phyloP scores from a whole-genome alignment of 2,113 vertebrate species.

The Strix uralensis region DNA sequence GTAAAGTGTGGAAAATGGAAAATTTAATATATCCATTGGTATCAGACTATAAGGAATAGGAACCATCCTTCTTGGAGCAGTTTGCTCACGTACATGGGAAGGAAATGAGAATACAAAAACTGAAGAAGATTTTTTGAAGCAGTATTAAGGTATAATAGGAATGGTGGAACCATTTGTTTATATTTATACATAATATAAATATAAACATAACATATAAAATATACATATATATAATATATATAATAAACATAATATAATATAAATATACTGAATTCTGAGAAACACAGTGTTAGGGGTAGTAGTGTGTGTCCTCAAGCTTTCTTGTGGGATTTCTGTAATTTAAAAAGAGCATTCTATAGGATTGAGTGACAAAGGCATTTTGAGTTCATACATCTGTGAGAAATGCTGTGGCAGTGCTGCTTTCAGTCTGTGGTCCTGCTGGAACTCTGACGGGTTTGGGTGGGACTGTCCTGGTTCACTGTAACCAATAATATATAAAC shows the following conservation, averaged over 20 bases:
- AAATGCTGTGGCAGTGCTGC: background rate
- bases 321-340: background rate
- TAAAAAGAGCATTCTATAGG: background rate
- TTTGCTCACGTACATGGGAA: background rate
- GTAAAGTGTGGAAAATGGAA: background rate
- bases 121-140: background rate
- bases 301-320: background rate
- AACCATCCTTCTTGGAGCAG: background rate
- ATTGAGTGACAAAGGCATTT: background rate
- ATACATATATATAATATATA: no score
- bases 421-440: background rate
- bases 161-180: background rate
- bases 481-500: background rate
- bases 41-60: background rate
- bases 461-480: background rate
- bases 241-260: no score
- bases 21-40: background rate
- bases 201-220: no score
- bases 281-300: no score
- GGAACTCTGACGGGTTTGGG: background rate
- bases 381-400: background rate
- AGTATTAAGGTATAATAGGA: background rate
- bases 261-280: background rate
- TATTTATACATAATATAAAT: background rate
- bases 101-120: background rate